Evolutionary conservation across 1,140 invertebrate genomes (phyloP), one percentile per base, ranked within the genome.

Genomic region (Procambarus clarkii): DNA sequence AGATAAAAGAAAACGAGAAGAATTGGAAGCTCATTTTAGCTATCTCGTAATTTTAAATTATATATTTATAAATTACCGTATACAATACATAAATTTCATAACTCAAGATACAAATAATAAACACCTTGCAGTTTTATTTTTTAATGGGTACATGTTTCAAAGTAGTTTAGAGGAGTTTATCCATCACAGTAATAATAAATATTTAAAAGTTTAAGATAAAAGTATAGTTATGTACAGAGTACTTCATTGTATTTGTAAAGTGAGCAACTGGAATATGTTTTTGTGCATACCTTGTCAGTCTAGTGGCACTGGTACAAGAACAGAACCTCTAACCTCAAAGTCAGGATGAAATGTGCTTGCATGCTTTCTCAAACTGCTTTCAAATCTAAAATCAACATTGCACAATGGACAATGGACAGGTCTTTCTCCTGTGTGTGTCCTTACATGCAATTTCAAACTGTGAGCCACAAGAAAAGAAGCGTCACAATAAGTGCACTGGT

Each of bases 351-450:
- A 74, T 64, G 64, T 13, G 0, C 8, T 48, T n/a, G 64, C 60
- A 76, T 86, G 83, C 2, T 71, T 64, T 50, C 83, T 64, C 69
- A 86, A 76, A 76, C 83, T 86, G 45, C 83, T 76, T 50, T 86
- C 83, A 86, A 46, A 86, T 74, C 83, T 71, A 48, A 74, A 86
- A 69, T 76, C 71, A 24, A 86, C 18, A 71, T 71, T 76, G 24
- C 83, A 86, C 44, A 86, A 11, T 18, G 83, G 46, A 24, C 83
- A 86, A 44, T 71, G 83, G 44, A 86, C 48, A 48, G 83, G 83
- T 21, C 76, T 86, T 54, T 86, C 83, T 74, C 83, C 83, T 21
- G 83, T 86, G 34, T 86, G 83, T 11, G 71, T 48, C 45, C 83
- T 86, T n/a, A 76, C 4, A 64, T 86, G 83, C 18, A 86, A 21